Evolutionary conservation across 2,113 vertebrate genomes (phyloP), one percentile per base, ranked within the genome.

Genomic region (Sceloporus undulatus): DNA sequence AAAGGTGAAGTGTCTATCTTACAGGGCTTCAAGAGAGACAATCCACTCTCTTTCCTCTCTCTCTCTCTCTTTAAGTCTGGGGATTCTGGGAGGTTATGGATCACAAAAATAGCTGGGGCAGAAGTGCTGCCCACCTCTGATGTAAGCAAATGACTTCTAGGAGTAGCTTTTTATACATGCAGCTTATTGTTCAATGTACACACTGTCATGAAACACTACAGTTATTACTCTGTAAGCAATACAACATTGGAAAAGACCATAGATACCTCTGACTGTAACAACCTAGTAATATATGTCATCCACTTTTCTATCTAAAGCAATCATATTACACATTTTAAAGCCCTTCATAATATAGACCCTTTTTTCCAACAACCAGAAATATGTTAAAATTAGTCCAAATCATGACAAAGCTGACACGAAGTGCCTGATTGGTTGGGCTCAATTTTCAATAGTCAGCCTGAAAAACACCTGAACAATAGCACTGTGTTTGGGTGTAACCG

Each of bases 311-410:
- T 70, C 56, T 18, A 86, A 75, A 62, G 38, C 81, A 48, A 65
- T 82, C 75, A 81, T 10, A n/a, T 62, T 88, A 79, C 34, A 89
- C 38, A 19, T 38, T 83, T 9, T 84, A 73, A 88, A 89, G 59
- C 9, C 8, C 5, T 91, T 79, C 18, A 3, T 27, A 76, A 2
- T 18, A 81, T 78, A 79, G n/a, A 9, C 11, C 70, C 40, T 23
- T 0, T 0, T 75, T 34, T 16, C 29, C 42, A 40, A 76, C 14
- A 18, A 2, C 10, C 76, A 19, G 71, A 29, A 85, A 62, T 7
- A 75, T 19, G 29, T 8, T 83, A 82, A 29, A 14, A n/a, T 59
- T 29, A 62, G 65, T 76, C n/a, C 74, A 6, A 18, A 42, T 38
- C 52, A 56, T 38, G n/a, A 9, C 19, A 84, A 84, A 84, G 66